Percentiles rank a stretch among this genome's conserved stretches.
Evolutionary conservation across 2,113 vertebrate species (phyloP).

Genomic region (Anoura caudifer): DNA sequence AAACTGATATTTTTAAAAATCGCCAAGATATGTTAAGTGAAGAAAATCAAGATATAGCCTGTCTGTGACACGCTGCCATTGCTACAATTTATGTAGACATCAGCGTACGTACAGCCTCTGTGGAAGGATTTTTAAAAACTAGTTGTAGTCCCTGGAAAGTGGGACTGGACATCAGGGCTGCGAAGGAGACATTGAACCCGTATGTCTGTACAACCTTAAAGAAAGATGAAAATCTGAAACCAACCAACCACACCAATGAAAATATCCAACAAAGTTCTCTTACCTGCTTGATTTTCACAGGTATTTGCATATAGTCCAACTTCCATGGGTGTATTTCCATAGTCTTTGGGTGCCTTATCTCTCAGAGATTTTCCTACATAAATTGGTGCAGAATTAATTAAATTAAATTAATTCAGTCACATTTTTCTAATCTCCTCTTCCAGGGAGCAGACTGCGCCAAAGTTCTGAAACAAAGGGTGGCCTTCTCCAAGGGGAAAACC

Average conservation of each 20-base stretch:
- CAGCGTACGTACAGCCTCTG: background rate
- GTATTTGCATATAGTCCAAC: background rate
- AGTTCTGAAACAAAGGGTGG: background rate
- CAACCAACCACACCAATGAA: background rate
- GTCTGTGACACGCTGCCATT: background rate
- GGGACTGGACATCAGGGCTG: too few species aligned
- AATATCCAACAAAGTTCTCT: background rate
- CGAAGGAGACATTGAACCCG: background rate
- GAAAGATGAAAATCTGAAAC: background rate
- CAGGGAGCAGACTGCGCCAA: background rate
- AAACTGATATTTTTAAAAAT: background rate
- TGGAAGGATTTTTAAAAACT: background rate
- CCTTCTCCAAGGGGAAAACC: background rate
- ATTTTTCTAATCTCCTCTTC: background rate
- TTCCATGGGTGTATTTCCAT: background rate
- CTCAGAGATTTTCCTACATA: conserved; percentile 31
- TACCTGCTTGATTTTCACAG: background rate
- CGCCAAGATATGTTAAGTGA: background rate
- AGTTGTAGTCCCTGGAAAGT: background rate
- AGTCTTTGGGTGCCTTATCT: background rate
- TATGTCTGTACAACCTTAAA: background rate
- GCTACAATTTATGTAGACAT: background rate
- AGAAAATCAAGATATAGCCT: background rate
- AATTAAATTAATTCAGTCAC: background rate
- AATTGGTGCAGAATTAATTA: background rate